Evolutionary conservation across 2,113 vertebrate species (phyloP).

Genomic region (Propithecus coquereli): DNA sequence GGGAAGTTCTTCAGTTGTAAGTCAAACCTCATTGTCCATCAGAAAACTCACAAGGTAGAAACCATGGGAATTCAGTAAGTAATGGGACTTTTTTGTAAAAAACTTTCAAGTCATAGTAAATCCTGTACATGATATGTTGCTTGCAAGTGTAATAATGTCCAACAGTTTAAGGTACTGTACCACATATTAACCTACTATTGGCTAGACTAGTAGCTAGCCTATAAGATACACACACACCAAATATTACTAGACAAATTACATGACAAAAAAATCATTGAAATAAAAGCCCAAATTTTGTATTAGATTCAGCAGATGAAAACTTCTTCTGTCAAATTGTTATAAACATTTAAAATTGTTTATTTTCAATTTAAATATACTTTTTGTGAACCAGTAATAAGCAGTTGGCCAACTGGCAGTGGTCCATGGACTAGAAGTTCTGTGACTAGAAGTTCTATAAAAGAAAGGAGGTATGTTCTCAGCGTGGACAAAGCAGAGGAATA

Average conservation of each 20-base stretch:
- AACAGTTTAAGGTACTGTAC: not conserved
- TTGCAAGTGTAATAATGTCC: slow-evolving; percentile 27
- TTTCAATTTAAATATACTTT: not conserved
- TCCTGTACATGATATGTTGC: not conserved
- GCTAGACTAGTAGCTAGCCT: not conserved
- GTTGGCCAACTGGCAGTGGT: not conserved
- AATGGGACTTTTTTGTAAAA: not conserved
- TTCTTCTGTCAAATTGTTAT: slow-evolving; percentile 6
- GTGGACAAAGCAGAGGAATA: too few species aligned
- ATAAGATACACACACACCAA: not conserved
- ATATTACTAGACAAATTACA: not conserved
- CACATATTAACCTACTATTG: not conserved
- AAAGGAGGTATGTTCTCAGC: not conserved
- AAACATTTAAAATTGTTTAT: not conserved
- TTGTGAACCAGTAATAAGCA: slow-evolving; percentile 18
- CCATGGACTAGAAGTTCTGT: not conserved
- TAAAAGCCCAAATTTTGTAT: not conserved
- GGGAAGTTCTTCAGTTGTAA: slow-evolving; percentile 80
- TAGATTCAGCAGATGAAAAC: not conserved
- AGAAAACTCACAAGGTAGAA: slow-evolving; percentile 77
- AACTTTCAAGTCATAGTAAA: slow-evolving; percentile 30
- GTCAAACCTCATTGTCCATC: slow-evolving; percentile 77
- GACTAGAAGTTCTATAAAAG: slow-evolving; percentile 37
- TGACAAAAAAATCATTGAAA: slow-evolving; percentile 11
- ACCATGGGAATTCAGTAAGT: slow-evolving; percentile 43